A percentile compares a stretch with the other conserved stretches of the same genome.
phyloP scores from a whole-genome alignment of 2,113 vertebrate species.

The Tamias sibiricus region DNA sequence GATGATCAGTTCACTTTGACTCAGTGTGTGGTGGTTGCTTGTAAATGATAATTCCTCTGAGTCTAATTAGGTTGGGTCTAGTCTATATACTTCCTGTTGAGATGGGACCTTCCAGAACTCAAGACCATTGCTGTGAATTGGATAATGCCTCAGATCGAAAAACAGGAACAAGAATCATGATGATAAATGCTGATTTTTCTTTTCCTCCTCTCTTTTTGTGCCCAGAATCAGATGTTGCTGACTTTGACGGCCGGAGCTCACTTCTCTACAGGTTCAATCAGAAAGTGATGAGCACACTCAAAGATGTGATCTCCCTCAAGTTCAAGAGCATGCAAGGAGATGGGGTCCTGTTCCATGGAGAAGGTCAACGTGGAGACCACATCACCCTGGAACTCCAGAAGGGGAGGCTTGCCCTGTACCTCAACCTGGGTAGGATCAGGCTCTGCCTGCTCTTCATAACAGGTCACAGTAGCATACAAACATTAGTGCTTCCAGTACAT shows the following conservation, averaged over 20 bases:
- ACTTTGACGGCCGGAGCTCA: slow-evolving; percentile 97
- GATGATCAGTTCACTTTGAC: not conserved
- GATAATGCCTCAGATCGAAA: not conserved
- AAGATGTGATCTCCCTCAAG: slow-evolving; percentile 97
- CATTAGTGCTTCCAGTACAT: no score
- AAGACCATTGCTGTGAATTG: not conserved
- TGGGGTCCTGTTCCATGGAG: slow-evolving; percentile 96
- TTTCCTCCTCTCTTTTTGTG: not conserved
- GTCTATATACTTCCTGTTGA: not conserved
- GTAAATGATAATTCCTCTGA: not conserved
- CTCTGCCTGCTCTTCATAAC: not conserved
- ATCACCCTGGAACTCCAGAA: slow-evolving; percentile 96
- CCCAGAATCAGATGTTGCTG: slow-evolving; percentile 93
- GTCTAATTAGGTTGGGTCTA: not conserved
- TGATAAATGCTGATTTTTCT: not conserved
- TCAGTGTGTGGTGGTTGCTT: not conserved
- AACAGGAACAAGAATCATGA: not conserved
- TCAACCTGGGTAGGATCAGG: slow-evolving; percentile 92
- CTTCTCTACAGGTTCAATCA: slow-evolving; percentile 99
- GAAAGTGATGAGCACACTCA: slow-evolving; percentile 98
- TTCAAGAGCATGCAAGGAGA: slow-evolving; percentile 97
- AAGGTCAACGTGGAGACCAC: slow-evolving; percentile 96
- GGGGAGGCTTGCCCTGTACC: slow-evolving; percentile 92
- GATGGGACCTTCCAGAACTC: not conserved
- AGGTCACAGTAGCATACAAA: not conserved